A percentile compares a stretch with the other conserved stretches of the same genome.
These are phyloP conservation scores for Dallia pectoralis DNA, from an alignment of 2,797 vertebrate genomes.

Conservation along the genomic window DNA sequence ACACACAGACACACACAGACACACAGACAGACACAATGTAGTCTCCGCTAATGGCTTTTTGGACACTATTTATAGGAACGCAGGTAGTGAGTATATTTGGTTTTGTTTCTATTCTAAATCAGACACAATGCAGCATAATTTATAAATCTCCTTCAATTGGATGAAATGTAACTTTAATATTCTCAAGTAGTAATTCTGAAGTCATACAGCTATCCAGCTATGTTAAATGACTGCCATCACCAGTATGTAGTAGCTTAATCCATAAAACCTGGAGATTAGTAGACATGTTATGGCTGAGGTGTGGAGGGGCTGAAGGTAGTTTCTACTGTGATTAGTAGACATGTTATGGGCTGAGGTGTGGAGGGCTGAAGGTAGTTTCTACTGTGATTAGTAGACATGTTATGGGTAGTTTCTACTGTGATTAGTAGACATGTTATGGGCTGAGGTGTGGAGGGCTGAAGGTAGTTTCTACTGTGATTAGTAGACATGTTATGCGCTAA, in stretches of 20 bases:
- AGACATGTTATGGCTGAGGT: constrained; percentile 10
- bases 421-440: no score
- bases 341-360: background rate
- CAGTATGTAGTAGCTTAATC: background rate
- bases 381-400: no score
- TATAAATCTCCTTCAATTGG: background rate
- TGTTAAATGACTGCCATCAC: background rate
- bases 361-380: background rate
- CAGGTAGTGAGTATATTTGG: background rate
- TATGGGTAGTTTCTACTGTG: no score
- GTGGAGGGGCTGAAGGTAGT: background rate
- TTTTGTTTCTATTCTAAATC: background rate
- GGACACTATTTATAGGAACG: constrained; percentile 1
- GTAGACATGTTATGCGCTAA: no score
- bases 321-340: no score
- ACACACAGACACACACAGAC: constrained; percentile 20
- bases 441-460: background rate
- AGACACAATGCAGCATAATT: background rate
- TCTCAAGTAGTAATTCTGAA: constrained; percentile 13
- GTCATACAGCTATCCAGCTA: background rate
- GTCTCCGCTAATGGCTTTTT: constrained; percentile 8
- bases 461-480: no score
- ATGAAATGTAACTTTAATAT: background rate
- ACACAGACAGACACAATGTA: constrained; percentile 10
- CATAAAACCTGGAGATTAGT: constrained; percentile 1